Evolutionary conservation across 2,113 vertebrate genomes (phyloP).

Genomic region (Uropsilus gracilis): DNA sequence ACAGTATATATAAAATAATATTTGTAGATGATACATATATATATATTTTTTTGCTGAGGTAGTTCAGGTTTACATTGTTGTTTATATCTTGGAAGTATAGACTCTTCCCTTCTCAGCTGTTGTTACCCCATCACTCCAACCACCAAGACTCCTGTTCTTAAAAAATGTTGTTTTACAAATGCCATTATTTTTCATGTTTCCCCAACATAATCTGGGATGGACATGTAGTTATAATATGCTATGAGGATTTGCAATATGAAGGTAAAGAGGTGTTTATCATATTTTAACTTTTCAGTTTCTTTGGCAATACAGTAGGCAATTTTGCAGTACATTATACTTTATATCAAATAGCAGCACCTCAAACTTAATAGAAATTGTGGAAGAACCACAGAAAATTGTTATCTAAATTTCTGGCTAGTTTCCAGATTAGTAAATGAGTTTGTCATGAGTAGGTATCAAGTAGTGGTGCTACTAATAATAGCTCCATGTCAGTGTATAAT

Average conservation of each 20-base stretch:
- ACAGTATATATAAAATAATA: too few relatives aligned
- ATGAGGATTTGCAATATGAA: constrained; percentile 84
- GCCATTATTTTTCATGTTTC: constrained; percentile 90
- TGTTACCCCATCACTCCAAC: too few relatives aligned
- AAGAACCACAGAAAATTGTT: neutral
- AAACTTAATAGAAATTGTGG: neutral
- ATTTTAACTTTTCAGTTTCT: neutral
- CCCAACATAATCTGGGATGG: constrained; percentile 87
- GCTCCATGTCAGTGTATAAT: neutral
- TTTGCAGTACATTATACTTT: too few relatives aligned
- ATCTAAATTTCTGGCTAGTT: neutral
- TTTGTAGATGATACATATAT: too few relatives aligned
- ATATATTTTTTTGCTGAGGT: too few relatives aligned
- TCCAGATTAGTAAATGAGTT: neutral
- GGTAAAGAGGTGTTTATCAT: constrained; percentile 86
- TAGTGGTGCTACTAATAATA: neutral
- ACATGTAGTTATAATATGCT: constrained; percentile 88
- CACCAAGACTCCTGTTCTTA: constrained; percentile 79
- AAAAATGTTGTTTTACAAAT: constrained; percentile 83
- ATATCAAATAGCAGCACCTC: too few relatives aligned
- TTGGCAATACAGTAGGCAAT: neutral
- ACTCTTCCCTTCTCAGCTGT: too few relatives aligned
- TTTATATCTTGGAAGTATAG: too few relatives aligned
- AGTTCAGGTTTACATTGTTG: too few relatives aligned
- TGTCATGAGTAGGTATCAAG: neutral